phyloP scores from a whole-genome alignment of 2,113 vertebrate genomes.

The Miniopterus natalensis region DNA sequence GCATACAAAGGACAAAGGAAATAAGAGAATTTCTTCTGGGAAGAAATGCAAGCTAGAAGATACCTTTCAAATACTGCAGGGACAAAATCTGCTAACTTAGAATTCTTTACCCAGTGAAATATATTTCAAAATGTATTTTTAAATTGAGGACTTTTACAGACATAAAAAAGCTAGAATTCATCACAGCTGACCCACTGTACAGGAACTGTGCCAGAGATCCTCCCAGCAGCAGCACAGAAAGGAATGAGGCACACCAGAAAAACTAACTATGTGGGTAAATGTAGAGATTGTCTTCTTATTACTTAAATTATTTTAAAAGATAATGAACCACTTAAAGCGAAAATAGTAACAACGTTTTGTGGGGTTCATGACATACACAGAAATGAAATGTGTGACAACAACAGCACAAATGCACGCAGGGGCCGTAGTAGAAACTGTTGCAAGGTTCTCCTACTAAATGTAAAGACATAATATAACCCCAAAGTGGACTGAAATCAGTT shows the following conservation, averaged over 20 bases:
- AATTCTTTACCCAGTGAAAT: neutral
- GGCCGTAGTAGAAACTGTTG: too few species aligned
- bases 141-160: neutral
- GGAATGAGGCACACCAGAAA: neutral
- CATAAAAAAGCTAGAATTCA: neutral
- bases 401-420: accelerated
- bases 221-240: neutral
- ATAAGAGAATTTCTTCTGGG: neutral
- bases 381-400: neutral
- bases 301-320: neutral
- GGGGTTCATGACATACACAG: accelerated
- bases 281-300: neutral
- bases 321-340: too few species aligned
- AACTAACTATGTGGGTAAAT: neutral
- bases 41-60: neutral
- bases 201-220: neutral
- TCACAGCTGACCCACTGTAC: neutral
- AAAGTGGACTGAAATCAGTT: accelerated
- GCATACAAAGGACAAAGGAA: neutral
- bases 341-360: accelerated
- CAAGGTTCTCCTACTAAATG: accelerated
- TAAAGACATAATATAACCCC: accelerated
- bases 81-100: too few species aligned
- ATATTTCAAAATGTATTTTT: neutral
- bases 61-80: neutral